Evolutionary conservation across 2,797 vertebrate species (phyloP).

Genomic region (Luscinia luscinia): DNA sequence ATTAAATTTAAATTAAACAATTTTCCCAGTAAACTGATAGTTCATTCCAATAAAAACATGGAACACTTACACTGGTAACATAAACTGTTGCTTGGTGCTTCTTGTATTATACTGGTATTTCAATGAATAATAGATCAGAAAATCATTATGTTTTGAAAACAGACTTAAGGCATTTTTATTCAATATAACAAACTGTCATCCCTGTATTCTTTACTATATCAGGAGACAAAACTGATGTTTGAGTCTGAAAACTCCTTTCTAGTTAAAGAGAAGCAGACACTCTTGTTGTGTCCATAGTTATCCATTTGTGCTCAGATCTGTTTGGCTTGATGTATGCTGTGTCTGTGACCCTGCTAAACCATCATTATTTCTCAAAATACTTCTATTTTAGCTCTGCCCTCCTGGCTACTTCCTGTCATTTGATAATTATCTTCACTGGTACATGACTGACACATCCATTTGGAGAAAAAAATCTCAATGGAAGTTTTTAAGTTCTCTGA

Average conservation of each 20-base stretch:
- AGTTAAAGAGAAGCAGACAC: background rate
- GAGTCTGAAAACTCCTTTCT: background rate
- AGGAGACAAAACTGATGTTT: background rate
- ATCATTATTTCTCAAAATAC: background rate
- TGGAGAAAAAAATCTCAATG: background rate
- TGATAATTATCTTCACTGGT: background rate
- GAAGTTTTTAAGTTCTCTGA: background rate
- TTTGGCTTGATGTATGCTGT: background rate
- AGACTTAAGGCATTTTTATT: background rate
- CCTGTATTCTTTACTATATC: background rate
- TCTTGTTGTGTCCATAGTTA: accelerated
- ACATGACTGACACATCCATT: background rate
- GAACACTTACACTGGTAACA: slow-evolving; percentile 17
- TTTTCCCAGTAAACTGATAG: background rate
- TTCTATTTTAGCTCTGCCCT: background rate
- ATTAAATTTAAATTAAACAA: background rate
- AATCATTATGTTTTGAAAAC: background rate
- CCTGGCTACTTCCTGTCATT: background rate
- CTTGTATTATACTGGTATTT: background rate
- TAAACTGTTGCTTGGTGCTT: slow-evolving; percentile 19
- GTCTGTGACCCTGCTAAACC: background rate
- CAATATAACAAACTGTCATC: background rate
- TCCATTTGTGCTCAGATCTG: background rate
- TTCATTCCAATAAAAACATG: slow-evolving; percentile 47
- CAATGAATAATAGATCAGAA: background rate